Conservation (phyloP, 2,113 vertebrate species). For the Sterna hirundo region DNA sequence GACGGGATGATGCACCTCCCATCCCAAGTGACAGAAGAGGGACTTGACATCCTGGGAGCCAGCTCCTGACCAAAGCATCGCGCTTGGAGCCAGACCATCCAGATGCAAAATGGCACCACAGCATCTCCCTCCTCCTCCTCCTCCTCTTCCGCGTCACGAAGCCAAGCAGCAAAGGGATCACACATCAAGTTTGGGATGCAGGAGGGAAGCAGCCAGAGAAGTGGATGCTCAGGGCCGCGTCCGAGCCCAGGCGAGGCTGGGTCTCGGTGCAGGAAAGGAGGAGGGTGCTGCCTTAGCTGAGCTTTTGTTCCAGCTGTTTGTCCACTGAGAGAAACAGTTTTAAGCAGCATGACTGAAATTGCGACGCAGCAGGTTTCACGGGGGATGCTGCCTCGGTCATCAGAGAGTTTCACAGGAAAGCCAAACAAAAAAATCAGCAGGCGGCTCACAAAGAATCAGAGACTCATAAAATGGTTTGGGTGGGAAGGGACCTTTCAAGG, state of each 20-base stretch:
- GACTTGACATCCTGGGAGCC: background rate
- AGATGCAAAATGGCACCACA: rapidly evolving
- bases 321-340: constrained; percentile 11
- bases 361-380: background rate
- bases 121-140: background rate
- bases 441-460: background rate
- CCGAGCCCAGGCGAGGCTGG: background rate
- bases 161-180: background rate
- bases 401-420: background rate
- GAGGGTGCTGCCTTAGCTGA: background rate
- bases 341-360: background rate
- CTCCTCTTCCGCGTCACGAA: rapidly evolving
- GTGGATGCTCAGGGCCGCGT: background rate
- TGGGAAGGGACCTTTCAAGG: background rate
- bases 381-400: background rate
- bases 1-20: background rate
- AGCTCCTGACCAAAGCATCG: background rate
- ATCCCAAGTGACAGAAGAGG: background rate
- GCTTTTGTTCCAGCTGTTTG: background rate
- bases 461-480: background rate
- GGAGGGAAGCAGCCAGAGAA: background rate
- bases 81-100: rapidly evolving
- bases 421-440: background rate
- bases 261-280: background rate
- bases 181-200: background rate